Conservation (phyloP, 2,797 vertebrate genomes). For the Enoplosus armatus region DNA sequence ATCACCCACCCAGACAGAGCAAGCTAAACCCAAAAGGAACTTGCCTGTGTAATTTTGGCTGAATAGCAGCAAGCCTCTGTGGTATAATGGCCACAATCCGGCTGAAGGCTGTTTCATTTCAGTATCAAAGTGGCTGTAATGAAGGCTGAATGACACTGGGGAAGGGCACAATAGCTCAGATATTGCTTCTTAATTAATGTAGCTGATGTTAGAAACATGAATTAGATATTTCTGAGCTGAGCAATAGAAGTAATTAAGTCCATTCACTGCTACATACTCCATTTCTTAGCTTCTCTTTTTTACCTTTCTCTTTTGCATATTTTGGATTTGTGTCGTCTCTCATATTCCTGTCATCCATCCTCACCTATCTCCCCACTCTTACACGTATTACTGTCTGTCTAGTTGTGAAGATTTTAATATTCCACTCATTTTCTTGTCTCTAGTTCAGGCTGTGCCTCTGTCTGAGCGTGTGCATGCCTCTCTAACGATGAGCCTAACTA, state of each 20-base stretch:
- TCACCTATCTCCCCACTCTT: constrained; percentile 5
- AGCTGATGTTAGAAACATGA: constrained; percentile 75
- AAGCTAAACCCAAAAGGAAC: constrained; percentile 61
- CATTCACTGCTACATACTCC: constrained; percentile 43
- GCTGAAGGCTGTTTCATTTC: constrained; percentile 81
- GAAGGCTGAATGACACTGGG: constrained; percentile 79
- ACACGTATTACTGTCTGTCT: constrained; percentile 30
- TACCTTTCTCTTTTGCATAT: constrained; percentile 16
- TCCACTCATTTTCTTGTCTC: constrained; percentile 39
- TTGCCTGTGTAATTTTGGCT: constrained; percentile 68
- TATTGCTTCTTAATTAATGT: constrained; percentile 81
- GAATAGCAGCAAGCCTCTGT: constrained; percentile 66
- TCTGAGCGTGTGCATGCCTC: constrained; percentile 25
- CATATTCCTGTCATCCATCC: constrained; percentile 41
- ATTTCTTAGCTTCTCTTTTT: constrained; percentile 29
- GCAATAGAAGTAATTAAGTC: constrained; percentile 72
- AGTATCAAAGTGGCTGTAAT: constrained; percentile 83
- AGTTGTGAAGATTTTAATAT: constrained; percentile 48
- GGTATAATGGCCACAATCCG: constrained; percentile 74
- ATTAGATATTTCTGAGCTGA: constrained; percentile 71
- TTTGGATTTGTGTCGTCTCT: constrained; percentile 34
- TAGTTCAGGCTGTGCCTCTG: constrained; percentile 29
- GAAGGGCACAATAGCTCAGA: constrained; percentile 76
- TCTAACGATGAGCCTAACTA: constrained; percentile 41
- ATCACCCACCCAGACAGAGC: constrained; percentile 47